Conservation (phyloP, 2,888 invertebrate genomes). For the Phaonia tiefii region DNA sequence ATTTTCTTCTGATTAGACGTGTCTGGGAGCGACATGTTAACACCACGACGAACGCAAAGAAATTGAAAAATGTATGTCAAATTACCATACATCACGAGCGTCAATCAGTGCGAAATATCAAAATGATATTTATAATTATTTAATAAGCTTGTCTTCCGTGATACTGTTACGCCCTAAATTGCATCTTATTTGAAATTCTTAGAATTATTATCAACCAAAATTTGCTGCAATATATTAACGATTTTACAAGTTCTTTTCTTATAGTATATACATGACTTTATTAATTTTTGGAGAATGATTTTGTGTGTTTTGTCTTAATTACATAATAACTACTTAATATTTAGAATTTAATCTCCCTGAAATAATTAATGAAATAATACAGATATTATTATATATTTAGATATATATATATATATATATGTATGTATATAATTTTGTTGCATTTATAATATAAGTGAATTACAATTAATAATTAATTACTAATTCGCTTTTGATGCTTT, state of each 20-base stretch:
- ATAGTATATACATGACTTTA: conserved; percentile 37
- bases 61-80: too few species aligned
- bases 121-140: too few species aligned
- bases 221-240: too few species aligned
- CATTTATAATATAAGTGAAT: conserved; percentile 6
- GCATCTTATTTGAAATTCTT: too few species aligned
- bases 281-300: conserved; percentile 39
- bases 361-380: conserved; percentile 52
- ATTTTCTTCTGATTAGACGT: too few species aligned
- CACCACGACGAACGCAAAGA: too few species aligned
- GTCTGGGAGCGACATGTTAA: too few species aligned
- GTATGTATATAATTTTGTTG: conserved; percentile 28
- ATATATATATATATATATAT: conserved; percentile 10
- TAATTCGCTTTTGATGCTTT: not conserved
- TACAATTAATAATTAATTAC: conserved; percentile 17
- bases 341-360: conserved; percentile 57
- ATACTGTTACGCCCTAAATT: not conserved
- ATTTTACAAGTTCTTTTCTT: too few species aligned
- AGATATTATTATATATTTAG: conserved; percentile 22
- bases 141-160: too few species aligned
- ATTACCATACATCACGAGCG: too few species aligned
- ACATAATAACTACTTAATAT: conserved; percentile 52
- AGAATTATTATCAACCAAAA: not conserved
- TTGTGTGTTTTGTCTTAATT: conserved; percentile 43
- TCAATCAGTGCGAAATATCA: too few species aligned